Evolutionary conservation across 2,797 vertebrate genomes (phyloP).

Genomic region (Catostomus latipinnis): DNA sequence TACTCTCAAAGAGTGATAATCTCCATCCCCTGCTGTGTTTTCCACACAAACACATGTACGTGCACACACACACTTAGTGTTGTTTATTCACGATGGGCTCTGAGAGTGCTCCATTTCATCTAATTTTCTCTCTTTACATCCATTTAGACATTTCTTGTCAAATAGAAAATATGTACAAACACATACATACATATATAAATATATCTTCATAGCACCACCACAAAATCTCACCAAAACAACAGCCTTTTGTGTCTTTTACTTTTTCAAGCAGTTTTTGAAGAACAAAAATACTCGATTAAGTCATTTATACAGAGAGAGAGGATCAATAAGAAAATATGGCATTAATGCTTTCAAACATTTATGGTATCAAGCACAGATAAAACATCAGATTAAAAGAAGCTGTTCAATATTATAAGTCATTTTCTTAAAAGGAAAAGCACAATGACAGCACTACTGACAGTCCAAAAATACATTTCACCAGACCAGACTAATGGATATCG

Average conservation of each 20-base stretch:
- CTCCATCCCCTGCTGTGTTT: constrained; percentile 34
- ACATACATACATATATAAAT: constrained; percentile 17
- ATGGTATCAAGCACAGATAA: constrained; percentile 14
- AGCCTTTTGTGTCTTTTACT: background rate
- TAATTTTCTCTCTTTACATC: constrained; percentile 34
- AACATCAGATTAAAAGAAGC: constrained; percentile 1
- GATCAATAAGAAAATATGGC: background rate
- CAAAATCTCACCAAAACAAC: constrained; percentile 13
- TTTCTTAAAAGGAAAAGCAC: constrained; percentile 3
- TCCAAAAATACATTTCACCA: background rate
- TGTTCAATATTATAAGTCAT: background rate
- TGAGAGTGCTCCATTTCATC: constrained; percentile 36
- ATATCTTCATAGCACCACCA: background rate
- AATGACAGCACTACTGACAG: background rate
- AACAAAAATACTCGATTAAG: background rate
- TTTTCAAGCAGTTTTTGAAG: constrained; percentile 25
- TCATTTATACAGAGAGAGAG: constrained; percentile 7
- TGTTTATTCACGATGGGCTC: constrained; percentile 7
- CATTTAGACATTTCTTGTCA: constrained; percentile 44
- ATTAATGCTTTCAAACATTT: constrained; percentile 11
- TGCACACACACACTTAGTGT: constrained; percentile 9
- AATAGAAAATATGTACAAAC: constrained; percentile 31
- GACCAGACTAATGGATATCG: background rate
- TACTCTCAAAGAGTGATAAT: constrained; percentile 36
- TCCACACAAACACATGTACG: constrained; percentile 24